phyloP scores from a whole-genome alignment of 2,113 vertebrate genomes.

The Brachypodius melanocephalos region DNA sequence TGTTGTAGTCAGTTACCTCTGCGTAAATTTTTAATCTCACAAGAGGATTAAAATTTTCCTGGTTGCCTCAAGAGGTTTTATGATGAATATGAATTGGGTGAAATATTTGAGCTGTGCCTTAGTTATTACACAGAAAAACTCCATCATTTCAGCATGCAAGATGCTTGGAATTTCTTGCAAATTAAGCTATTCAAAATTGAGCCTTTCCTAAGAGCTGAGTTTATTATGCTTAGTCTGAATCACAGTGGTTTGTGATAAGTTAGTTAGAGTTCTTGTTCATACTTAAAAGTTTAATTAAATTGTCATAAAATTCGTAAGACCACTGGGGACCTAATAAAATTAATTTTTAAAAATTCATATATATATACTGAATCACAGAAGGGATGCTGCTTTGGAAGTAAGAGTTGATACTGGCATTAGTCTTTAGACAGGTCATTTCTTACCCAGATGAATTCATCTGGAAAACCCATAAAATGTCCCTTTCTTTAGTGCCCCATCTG shows the following conservation, averaged over 20 bases:
- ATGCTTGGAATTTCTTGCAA: not conserved
- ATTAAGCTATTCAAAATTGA: not conserved
- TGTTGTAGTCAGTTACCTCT: not conserved
- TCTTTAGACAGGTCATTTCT: not conserved
- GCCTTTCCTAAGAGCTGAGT: not conserved
- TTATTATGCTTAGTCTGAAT: not conserved
- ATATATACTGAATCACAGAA: not conserved
- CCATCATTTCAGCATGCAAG: not conserved
- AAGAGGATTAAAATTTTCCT: not conserved
- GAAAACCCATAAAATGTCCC: not conserved
- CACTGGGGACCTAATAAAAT: not conserved
- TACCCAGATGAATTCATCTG: not conserved
- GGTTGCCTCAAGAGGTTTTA: not conserved
- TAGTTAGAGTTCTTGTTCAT: not conserved
- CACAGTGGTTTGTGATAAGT: not conserved
- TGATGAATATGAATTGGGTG: not conserved
- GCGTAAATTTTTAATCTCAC: not conserved
- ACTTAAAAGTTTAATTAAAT: not conserved
- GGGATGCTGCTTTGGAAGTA: not conserved
- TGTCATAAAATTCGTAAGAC: not conserved
- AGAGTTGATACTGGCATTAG: not conserved
- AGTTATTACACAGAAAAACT: not conserved
- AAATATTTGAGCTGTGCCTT: not conserved
- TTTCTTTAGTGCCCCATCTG: not conserved
- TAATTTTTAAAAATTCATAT: not conserved